phyloP scores from a whole-genome alignment of 1,140 invertebrate species.

The Orchestia grillus region DNA sequence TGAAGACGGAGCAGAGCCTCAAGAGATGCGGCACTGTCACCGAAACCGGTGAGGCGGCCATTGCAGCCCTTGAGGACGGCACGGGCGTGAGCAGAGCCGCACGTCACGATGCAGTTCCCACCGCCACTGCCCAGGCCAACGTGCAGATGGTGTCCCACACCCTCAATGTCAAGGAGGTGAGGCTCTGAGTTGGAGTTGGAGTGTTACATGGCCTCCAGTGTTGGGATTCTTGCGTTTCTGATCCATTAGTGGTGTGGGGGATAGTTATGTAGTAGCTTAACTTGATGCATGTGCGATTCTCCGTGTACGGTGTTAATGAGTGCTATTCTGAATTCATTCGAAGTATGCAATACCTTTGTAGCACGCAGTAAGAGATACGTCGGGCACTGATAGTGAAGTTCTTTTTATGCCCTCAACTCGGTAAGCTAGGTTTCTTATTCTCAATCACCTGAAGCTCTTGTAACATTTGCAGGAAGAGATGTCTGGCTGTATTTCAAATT shows the following conservation, averaged over 20 bases:
- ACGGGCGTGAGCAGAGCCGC: conserved; percentile 81
- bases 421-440: no score
- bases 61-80: conserved; percentile 76
- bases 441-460: no score
- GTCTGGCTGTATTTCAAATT: no score
- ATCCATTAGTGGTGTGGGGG: not conserved
- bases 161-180: conserved; percentile 90
- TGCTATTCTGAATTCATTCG: no score
- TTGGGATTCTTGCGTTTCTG: not conserved
- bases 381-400: no score
- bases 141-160: conserved; percentile 95
- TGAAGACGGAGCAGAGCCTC: conserved; percentile 91
- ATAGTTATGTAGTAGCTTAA: not conserved
- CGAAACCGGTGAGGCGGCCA: conserved; percentile 70
- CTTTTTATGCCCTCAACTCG: no score
- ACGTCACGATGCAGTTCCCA: conserved; percentile 89
- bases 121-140: conserved; percentile 90
- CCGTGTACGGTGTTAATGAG: no score
- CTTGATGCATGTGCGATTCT: no score
- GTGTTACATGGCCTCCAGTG: not conserved
- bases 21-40: conserved; percentile 78
- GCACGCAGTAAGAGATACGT: no score
- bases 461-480: no score
- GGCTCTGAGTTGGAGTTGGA: conserved; percentile 51
- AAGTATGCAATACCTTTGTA: no score